Evolutionary conservation across 2,113 vertebrate genomes (phyloP).

Genomic region (Lepidothrix coronata): DNA sequence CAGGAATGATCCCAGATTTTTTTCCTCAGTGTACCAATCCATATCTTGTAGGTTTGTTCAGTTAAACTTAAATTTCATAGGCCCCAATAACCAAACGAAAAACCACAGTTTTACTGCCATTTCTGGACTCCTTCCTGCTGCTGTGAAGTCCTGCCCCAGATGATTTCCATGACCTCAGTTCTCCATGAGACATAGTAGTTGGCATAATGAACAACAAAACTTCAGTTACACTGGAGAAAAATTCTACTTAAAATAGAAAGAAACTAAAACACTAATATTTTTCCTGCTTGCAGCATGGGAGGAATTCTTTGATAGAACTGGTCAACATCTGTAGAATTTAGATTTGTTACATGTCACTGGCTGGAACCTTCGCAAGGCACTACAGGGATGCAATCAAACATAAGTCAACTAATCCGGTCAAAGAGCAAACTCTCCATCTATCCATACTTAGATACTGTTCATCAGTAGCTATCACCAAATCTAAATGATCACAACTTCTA

Average conservation of each 20-base stretch:
- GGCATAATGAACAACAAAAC: conserved; percentile 52
- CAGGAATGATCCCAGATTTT: not conserved
- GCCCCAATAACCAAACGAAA: conserved; percentile 24
- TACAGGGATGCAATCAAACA: not conserved
- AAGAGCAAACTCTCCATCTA: not conserved
- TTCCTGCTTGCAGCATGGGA: not conserved
- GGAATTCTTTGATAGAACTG: not conserved
- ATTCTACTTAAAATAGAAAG: conserved; percentile 39
- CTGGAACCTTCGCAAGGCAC: not conserved
- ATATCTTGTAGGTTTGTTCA: not conserved
- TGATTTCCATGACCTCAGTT: conserved; percentile 50
- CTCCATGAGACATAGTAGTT: conserved; percentile 40
- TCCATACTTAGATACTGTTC: fast-evolving
- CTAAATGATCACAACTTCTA: not conserved
- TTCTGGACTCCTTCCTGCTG: conserved; percentile 40
- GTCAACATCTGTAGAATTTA: not conserved
- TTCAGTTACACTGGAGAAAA: not conserved
- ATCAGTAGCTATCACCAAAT: not conserved
- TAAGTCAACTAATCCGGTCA: not conserved
- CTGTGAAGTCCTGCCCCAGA: conserved; percentile 22
- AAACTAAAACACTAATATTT: conserved; percentile 24
- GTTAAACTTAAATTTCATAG: not conserved
- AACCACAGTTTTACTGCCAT: conserved; percentile 5
- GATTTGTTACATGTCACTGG: not conserved
- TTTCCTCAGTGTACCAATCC: not conserved